Base-by-base conservation (phyloP, 2,888 invertebrate genomes). In the Pachliopta kotzebuea region DNA sequence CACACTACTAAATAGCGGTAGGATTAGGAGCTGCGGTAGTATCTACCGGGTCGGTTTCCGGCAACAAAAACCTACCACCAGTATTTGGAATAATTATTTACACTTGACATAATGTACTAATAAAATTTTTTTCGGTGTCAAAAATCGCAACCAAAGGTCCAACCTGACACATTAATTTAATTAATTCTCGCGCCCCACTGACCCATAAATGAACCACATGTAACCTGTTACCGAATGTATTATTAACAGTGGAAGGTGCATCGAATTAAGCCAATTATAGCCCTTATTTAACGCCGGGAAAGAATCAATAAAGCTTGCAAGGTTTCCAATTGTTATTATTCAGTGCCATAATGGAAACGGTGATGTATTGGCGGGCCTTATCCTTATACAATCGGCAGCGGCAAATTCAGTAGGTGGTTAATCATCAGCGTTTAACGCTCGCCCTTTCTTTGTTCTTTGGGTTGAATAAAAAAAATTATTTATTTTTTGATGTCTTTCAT, bases 391-490 rank as follows among this genome's bases (percentile, higher is more conserved):
- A 64, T 64, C 56, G n/a, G 53, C 58, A 50, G n/a, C 45, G 59
- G 60, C 29, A 37, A 56, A 56, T 60, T 60, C 56, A 56, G 42
- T 56, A 60, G 64, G 50, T 26, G 37, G 49, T 64, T 52, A 60
- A 64, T 60, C 52, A 64, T 60, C 24, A 26, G 24, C 37, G 18
- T 26, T 64, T 60, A 59, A 60, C 49, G 21, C 23, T 7, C 67
- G 65, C 68, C 67, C 58, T 67, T 68, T 68, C 70, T 72, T 72
- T 70, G 70, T 69, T 67, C 59, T 53, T 29, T 55, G 42, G 11
- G 23, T 58, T 23, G n/a, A n/a, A 8, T 7, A 60, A 60, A 54
- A 31, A 49, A 23, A 26, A 42, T 8, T 17, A 8, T 26, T 26
- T 57, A 57, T 29, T 31, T 31, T 26, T 54, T 23, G 6, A 21